Base-by-base conservation (phyloP, 2,113 vertebrate genomes). In the Ardeotis arabs region DNA sequence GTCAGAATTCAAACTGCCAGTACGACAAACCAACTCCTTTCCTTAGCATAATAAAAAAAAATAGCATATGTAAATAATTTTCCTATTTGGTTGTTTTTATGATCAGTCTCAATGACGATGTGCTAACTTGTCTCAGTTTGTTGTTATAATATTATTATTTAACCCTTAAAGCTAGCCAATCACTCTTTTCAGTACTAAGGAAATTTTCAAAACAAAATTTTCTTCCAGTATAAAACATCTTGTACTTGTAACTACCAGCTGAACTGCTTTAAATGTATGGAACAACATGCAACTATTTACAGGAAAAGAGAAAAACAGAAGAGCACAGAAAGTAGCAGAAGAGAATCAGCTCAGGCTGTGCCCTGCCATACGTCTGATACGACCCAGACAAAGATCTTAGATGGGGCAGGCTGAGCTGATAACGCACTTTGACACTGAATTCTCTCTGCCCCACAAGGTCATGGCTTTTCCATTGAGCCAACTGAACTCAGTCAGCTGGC, bases 401-500 rank as follows among this genome's bases (percentile, higher is more conserved):
- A 64, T 7, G 31, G 83, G 27, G 19, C 27, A 45, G 59, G 39
- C 53, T 24, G 23, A 82, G 58, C 58, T 33, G 29, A 49, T 27
- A 15, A 0, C 0, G 63, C 20, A 22, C 47, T 53, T 29, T 23
- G 27, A 45, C 49, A 7, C 3, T 12, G 29, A 37, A 28, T 50
- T 13, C 18, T 9, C 27, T 35, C 35, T 67, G 53, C 59, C 31
- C 52, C 29, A 35, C 24, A 17, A 0, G 4, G 23, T 68, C 68
- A 2, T 49, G 5, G 9, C 64, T 86, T 72, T 77, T 49, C 70
- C 70, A 10, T 22, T 44, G 52, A 77, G 52, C 39, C 39, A 37
- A 2, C 44, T 55, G 58, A 67, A 25, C 58, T 59, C 50, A 41
- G 33, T 14, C 37, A 41, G 50, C 13, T 31, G n/a, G 45, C 53